phyloP scores from a whole-genome alignment of 64 coral and sea anemone species.

The Dendronephthya gigantea region DNA sequence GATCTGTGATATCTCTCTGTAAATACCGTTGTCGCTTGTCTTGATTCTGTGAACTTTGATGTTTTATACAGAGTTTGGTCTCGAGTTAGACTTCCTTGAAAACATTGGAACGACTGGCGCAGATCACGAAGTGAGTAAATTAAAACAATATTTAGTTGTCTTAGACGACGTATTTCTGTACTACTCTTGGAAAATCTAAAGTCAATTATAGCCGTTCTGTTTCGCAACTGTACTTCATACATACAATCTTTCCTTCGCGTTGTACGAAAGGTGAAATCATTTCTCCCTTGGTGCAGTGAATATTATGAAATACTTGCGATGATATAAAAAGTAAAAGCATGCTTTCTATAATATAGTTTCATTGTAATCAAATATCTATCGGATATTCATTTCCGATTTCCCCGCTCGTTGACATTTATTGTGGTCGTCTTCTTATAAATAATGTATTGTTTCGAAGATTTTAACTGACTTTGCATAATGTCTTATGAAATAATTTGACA shows the following conservation, averaged over 20 bases:
- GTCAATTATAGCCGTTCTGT: no score
- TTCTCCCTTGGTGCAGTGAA: no score
- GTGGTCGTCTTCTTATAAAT: not conserved
- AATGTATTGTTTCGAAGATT: not conserved
- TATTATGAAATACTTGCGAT: no score
- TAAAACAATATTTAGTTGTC: not conserved
- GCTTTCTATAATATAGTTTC: not conserved
- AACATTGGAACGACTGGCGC: slow-evolving; percentile 25
- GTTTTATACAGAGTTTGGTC: not conserved
- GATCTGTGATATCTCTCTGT: no score
- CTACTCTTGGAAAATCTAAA: not conserved
- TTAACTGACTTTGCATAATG: not conserved
- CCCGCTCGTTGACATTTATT: not conserved
- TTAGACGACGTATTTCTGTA: no score
- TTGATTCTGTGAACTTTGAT: no score
- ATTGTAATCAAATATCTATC: not conserved
- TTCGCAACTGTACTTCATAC: no score
- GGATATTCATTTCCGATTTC: not conserved
- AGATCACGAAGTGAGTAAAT: slow-evolving; percentile 24
- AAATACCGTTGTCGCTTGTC: no score
- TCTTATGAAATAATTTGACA: not conserved
- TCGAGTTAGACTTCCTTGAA: slow-evolving; percentile 54
- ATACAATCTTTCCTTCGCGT: no score
- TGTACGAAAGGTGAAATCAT: no score
- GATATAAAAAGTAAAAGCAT: no score